Percentiles rank a stretch among this genome's conserved stretches.
Conservation (phyloP, 2,113 vertebrate species). For the Carassius auratus region DNA sequence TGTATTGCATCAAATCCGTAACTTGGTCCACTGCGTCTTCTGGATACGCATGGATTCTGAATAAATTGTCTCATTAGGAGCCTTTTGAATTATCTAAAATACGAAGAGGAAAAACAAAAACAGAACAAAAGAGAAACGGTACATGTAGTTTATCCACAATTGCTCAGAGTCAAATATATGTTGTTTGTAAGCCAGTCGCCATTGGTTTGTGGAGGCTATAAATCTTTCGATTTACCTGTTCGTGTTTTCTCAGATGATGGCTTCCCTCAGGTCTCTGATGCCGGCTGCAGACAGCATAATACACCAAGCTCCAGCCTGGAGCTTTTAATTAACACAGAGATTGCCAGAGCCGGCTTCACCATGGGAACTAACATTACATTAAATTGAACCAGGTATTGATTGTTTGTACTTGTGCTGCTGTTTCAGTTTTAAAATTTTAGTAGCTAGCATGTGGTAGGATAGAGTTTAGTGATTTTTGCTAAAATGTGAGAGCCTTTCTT, state of each 20-base stretch:
- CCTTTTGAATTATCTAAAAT: not conserved
- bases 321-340: conserved; percentile 58
- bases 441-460: conserved; percentile 27
- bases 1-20: conserved; percentile 39
- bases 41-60: not conserved
- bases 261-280: conserved; percentile 51
- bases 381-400: conserved; percentile 57
- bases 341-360: conserved; percentile 54
- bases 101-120: not conserved
- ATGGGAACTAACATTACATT: conserved; percentile 58
- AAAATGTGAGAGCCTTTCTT: not conserved
- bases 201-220: conserved; percentile 56
- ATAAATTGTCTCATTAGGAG: conserved; percentile 27
- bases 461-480: conserved; percentile 25
- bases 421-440: conserved; percentile 41
- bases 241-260: conserved; percentile 49
- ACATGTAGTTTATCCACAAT: conserved; percentile 37
- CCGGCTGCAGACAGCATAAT: conserved; percentile 45
- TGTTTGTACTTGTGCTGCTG: conserved; percentile 49
- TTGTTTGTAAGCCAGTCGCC: conserved; percentile 42
- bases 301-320: conserved; percentile 50
- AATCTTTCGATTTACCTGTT: conserved; percentile 53
- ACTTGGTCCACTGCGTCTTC: not conserved
- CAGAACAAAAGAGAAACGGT: not conserved
- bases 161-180: conserved; percentile 37